A percentile compares a stretch with the other conserved stretches of the same genome.
Evolutionary conservation across 2,888 invertebrate genomes (phyloP).

Genomic region (Fabriciana adippe): DNA sequence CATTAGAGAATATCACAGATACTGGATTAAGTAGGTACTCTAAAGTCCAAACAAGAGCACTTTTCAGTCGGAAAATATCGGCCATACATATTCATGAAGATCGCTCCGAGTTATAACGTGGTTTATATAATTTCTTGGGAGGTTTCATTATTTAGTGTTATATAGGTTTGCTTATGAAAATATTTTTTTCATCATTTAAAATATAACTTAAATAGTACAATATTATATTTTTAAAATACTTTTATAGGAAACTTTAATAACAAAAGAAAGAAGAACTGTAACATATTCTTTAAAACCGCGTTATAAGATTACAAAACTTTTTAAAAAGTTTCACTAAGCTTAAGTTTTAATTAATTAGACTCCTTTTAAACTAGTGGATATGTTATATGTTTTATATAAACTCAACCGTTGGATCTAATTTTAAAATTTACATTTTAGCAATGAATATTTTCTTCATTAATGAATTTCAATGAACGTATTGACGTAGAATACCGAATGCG

Average conservation of each 20-base stretch:
- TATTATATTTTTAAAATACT: no score
- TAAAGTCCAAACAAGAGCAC: slow-evolving; percentile 63
- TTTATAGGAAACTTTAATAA: no score
- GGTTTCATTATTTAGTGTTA: not conserved
- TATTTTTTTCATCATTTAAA: no score
- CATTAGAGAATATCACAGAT: slow-evolving; percentile 10
- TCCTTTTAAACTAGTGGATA: no score
- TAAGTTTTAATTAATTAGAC: no score
- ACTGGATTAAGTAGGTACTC: slow-evolving; percentile 28
- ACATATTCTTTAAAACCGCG: no score
- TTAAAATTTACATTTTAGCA: slow-evolving; percentile 20
- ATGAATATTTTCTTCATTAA: slow-evolving; percentile 39
- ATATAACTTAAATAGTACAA: no score
- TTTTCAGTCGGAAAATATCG: slow-evolving; percentile 63
- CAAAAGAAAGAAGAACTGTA: no score
- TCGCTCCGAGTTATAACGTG: slow-evolving; percentile 42
- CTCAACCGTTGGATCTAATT: slow-evolving; percentile 4
- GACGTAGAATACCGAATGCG: slow-evolving; percentile 22
- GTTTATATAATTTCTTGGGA: not conserved
- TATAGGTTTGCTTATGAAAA: not conserved
- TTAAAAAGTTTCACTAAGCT: no score
- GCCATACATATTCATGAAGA: slow-evolving; percentile 69
- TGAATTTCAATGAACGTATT: slow-evolving; percentile 31
- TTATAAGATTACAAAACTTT: no score
- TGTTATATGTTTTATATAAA: no score